These are phyloP conservation scores for Anthoptus insignis DNA, from an alignment of 2,888 invertebrate species.

Conservation along the genomic window DNA sequence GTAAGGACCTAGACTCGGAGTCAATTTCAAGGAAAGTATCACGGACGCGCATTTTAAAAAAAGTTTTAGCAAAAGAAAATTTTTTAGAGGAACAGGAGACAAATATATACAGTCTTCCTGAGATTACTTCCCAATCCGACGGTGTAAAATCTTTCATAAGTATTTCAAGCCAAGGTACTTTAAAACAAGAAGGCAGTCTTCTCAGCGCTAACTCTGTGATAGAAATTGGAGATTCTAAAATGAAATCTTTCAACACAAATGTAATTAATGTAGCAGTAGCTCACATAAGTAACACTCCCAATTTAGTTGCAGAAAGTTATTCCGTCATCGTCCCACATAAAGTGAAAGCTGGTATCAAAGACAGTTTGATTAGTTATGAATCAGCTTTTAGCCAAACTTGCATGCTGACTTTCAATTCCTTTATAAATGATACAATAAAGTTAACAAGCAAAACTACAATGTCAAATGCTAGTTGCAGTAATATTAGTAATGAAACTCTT, in stretches of 20 bases:
- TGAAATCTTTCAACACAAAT: constrained; percentile 56
- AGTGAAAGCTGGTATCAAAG: constrained; percentile 44
- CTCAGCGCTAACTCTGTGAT: constrained; percentile 46
- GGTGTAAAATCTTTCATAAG: constrained; percentile 53
- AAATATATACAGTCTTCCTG: not conserved
- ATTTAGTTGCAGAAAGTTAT: constrained; percentile 43
- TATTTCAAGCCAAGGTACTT: constrained; percentile 60
- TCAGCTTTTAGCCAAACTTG: constrained; percentile 39
- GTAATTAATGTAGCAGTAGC: constrained; percentile 63
- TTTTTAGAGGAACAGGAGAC: constrained; percentile 51
- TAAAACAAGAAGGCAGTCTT: constrained; percentile 51
- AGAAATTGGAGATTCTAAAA: constrained; percentile 28
- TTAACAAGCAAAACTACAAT: constrained; percentile 6
- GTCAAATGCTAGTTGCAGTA: constrained; percentile 38
- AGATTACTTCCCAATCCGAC: constrained; percentile 45
- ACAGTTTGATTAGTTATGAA: constrained; percentile 53
- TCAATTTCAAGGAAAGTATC: constrained; percentile 57
- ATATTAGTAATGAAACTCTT: constrained; percentile 54
- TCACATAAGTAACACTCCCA: constrained; percentile 54
- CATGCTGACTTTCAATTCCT: constrained; percentile 32
- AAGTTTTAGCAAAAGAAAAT: constrained; percentile 61
- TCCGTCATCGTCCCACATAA: constrained; percentile 29
- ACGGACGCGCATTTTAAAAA: constrained; percentile 58
- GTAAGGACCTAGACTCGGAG: constrained; percentile 52
- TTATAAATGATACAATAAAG: constrained; percentile 21